Evolutionary conservation across 2,888 invertebrate genomes (phyloP).

Genomic region (Coecobrya sp.): DNA sequence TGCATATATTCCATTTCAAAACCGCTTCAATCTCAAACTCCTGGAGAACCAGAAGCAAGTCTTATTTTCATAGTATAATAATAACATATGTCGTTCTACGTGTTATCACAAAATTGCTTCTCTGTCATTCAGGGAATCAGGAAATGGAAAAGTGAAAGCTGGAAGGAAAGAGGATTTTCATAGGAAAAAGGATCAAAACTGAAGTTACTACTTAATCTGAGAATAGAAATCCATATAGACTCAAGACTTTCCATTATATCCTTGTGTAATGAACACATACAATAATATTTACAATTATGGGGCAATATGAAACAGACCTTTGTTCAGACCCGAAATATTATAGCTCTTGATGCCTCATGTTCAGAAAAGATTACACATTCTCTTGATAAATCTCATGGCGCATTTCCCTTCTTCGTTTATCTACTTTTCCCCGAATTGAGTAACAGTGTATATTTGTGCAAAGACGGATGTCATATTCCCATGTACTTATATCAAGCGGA

Average conservation of each 20-base stretch:
- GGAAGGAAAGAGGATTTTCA: background rate
- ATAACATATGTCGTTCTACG: background rate
- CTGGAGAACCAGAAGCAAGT: background rate
- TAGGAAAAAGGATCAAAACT: conserved; percentile 23
- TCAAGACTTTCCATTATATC: background rate
- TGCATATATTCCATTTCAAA: background rate
- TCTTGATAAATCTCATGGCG: background rate
- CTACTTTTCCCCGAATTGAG: background rate
- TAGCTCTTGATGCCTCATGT: no score
- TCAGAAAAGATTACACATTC: no score
- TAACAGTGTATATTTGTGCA: background rate
- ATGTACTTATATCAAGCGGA: background rate
- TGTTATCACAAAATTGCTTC: background rate
- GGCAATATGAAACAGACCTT: background rate
- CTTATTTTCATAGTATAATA: background rate
- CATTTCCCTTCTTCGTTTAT: background rate
- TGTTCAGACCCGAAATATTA: no score
- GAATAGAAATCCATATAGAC: background rate
- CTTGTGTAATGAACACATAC: background rate
- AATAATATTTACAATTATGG: no score
- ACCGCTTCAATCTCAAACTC: background rate
- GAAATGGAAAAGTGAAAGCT: background rate
- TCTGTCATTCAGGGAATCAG: background rate
- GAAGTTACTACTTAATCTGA: background rate
- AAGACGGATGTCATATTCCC: background rate